These are phyloP conservation scores for Enteromius afrohamiltoni DNA, from an alignment of 2,797 vertebrate genomes.

Conservation along the genomic window DNA sequence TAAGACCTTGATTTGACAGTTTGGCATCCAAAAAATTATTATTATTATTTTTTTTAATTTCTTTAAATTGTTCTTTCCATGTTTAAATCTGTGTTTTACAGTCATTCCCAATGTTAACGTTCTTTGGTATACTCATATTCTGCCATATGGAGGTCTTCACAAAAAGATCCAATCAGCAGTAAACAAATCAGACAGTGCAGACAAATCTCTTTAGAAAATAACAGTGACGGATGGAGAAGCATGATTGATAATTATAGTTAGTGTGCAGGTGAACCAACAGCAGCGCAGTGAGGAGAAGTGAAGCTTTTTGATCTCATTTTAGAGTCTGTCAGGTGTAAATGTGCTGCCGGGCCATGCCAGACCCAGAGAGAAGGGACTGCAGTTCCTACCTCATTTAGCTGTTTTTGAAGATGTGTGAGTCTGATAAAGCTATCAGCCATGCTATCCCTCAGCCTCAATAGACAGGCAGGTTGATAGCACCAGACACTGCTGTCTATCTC, in stretches of 20 bases:
- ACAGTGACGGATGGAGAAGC: slow-evolving; percentile 47
- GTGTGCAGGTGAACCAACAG: slow-evolving; percentile 40
- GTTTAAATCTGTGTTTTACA: slow-evolving; percentile 2
- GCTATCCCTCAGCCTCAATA: slow-evolving; percentile 65
- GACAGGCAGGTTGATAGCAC: slow-evolving; percentile 65
- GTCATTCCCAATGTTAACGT: neutral
- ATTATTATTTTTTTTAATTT: no score
- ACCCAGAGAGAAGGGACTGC: slow-evolving; percentile 51
- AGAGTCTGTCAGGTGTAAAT: slow-evolving; percentile 59
- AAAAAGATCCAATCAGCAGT: slow-evolving; percentile 35
- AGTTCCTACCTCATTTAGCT: slow-evolving; percentile 65
- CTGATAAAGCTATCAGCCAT: slow-evolving; percentile 71
- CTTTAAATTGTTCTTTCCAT: no score
- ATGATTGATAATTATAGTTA: slow-evolving; percentile 59
- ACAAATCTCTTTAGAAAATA: slow-evolving; percentile 39
- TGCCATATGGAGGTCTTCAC: slow-evolving; percentile 20
- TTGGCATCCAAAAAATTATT: neutral
- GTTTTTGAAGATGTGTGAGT: slow-evolving; percentile 66
- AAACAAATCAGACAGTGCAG: slow-evolving; percentile 57
- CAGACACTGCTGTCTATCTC: slow-evolving; percentile 63
- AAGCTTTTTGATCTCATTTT: slow-evolving; percentile 59
- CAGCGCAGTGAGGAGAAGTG: slow-evolving; percentile 34
- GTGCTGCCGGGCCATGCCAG: slow-evolving; percentile 52
- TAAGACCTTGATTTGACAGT: neutral
- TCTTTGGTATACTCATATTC: neutral